phyloP scores from a whole-genome alignment of 1,140 invertebrate genomes.

The Episyrphus balteatus region DNA sequence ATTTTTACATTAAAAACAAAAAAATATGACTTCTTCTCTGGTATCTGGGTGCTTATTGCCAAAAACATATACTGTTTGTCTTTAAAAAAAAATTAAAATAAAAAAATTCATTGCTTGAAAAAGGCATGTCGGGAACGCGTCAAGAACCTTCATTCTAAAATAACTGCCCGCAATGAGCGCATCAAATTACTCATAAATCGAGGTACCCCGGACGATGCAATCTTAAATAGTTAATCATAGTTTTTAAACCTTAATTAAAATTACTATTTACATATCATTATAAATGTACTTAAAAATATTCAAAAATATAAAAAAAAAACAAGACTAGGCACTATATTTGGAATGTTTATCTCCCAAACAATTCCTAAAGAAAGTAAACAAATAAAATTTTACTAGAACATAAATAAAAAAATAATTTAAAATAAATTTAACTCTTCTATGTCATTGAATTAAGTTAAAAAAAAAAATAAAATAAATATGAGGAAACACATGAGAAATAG shows the following conservation, averaged over 20 bases:
- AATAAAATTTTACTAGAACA: no score
- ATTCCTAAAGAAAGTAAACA: no score
- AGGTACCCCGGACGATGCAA: slow-evolving; percentile 60
- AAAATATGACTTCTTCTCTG: not conserved
- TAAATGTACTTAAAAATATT: not conserved
- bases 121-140: slow-evolving; percentile 75
- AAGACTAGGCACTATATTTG: not conserved
- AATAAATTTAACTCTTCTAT: no score
- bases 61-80: not conserved
- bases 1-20: not conserved
- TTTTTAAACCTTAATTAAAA: no score
- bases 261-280: not conserved
- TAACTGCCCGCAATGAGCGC: slow-evolving; percentile 72
- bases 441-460: no score
- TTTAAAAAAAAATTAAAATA: no score
- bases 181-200: slow-evolving; percentile 76
- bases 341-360: no score
- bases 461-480: no score
- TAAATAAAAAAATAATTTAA: no score
- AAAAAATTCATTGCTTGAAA: no score
- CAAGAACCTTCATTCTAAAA: slow-evolving; percentile 76
- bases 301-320: not conserved
- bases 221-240: slow-evolving; percentile 25
- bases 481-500: no score
- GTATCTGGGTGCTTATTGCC: not conserved